A percentile compares a stretch with the other conserved stretches of the same genome.
Evolutionary conservation across 1,140 invertebrate species (phyloP).

Genomic region (Conus ventricosus): DNA sequence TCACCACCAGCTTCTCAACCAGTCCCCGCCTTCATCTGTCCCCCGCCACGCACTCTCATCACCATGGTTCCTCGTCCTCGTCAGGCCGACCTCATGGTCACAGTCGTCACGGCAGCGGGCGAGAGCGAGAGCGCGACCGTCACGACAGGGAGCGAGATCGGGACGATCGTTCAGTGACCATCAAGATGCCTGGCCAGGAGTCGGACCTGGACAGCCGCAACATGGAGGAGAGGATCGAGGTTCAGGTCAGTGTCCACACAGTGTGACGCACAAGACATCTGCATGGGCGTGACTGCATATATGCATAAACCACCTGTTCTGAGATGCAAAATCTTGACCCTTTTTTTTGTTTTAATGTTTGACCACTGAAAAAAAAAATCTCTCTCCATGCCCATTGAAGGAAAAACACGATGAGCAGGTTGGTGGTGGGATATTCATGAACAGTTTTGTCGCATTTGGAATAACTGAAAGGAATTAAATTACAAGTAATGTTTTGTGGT

Average conservation of each 20-base stretch:
- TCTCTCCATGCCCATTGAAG: too few species aligned
- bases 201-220: conserved; percentile 58
- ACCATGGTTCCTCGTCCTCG: conserved; percentile 42
- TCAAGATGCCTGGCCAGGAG: conserved; percentile 66
- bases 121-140: conserved; percentile 26
- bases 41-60: conserved; percentile 6
- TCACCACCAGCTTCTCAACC: conserved; percentile 33
- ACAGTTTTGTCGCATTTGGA: too few species aligned
- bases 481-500: too few species aligned
- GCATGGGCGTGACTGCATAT: too few species aligned
- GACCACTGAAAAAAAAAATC: too few species aligned
- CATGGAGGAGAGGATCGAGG: conserved; percentile 83
- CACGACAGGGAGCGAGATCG: conserved; percentile 48
- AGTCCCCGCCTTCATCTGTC: neutral
- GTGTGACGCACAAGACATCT: too few species aligned
- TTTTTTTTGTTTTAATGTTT: too few species aligned
- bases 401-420: too few species aligned
- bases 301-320: too few species aligned
- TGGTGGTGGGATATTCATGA: too few species aligned
- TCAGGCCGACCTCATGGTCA: conserved; percentile 43
- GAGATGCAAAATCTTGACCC: too few species aligned
- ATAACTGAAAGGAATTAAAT: too few species aligned
- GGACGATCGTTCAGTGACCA: conserved; percentile 71
- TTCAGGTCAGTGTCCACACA: conserved; percentile 78
- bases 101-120: conserved; percentile 52